A percentile compares a stretch with the other conserved stretches of the same genome.
Conservation (phyloP, 2,113 vertebrate genomes). For the Corydoras sp. region DNA sequence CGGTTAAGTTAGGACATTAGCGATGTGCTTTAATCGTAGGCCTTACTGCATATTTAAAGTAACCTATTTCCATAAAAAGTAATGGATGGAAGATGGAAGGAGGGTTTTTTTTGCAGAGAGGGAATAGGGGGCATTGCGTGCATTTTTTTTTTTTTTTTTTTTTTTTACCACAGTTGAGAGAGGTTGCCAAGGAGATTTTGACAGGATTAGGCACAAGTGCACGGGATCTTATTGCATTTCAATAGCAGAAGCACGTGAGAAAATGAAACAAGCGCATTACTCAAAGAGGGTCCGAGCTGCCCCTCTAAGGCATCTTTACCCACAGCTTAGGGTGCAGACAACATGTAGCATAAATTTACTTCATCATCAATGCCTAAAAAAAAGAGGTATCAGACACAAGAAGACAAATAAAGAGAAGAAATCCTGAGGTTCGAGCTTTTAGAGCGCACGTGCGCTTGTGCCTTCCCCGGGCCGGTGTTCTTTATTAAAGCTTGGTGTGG, state of each 20-base stretch:
- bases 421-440: slow-evolving; percentile 3
- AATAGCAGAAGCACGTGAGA: slow-evolving; percentile 74
- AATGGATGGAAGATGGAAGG: slow-evolving; percentile 37
- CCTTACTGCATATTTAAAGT: slow-evolving; percentile 53
- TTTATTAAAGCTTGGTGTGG: slow-evolving; percentile 6
- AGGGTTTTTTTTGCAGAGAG: background rate
- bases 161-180: slow-evolving; percentile 54
- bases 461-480: background rate
- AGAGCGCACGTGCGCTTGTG: slow-evolving; percentile 72
- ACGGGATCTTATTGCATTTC: slow-evolving; percentile 72
- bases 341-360: slow-evolving; percentile 7
- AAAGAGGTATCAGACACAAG: background rate
- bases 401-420: background rate
- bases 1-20: slow-evolving; percentile 47
- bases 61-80: slow-evolving; percentile 35
- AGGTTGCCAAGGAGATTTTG: slow-evolving; percentile 65
- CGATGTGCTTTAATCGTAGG: slow-evolving; percentile 22
- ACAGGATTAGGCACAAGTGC: slow-evolving; percentile 74
- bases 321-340: slow-evolving; percentile 15
- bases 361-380: background rate
- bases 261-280: slow-evolving; percentile 59
- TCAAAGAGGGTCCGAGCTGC: slow-evolving; percentile 47
- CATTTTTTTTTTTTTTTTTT: slow-evolving; percentile 34
- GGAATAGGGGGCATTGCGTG: slow-evolving; percentile 14
- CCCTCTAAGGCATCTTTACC: slow-evolving; percentile 25